Conservation (phyloP, 92 coral and sea anemone genomes). For the Paramuricea clavata region DNA sequence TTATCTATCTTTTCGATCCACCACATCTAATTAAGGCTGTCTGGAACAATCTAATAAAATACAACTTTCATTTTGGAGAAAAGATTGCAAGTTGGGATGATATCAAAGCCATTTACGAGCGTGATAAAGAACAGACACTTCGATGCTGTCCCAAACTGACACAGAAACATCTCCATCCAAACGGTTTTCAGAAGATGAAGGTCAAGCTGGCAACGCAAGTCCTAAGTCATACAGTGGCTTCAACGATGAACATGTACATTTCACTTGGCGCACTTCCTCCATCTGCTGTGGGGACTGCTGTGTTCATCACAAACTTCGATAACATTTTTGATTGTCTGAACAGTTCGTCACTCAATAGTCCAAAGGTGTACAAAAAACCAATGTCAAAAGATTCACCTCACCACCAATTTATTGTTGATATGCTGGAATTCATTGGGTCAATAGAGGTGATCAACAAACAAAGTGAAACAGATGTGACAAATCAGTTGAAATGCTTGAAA, state of each 20-base stretch:
- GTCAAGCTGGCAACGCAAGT: constrained; percentile 26
- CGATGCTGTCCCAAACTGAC: constrained; percentile 40
- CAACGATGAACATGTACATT: not conserved
- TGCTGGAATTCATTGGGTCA: not conserved
- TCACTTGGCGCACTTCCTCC: constrained; percentile 10
- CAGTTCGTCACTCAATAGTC: not conserved
- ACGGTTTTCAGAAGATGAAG: not conserved
- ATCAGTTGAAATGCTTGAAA: not conserved
- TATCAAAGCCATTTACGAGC: constrained; percentile 6
- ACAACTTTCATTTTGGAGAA: no score
- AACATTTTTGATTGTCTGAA: no score
- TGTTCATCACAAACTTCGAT: not conserved
- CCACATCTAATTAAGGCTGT: constrained; percentile 36
- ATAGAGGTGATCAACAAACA: not conserved
- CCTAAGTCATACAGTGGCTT: constrained; percentile 7
- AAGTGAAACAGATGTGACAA: not conserved
- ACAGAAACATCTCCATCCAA: constrained; percentile 25
- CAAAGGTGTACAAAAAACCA: not conserved
- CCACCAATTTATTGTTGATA: not conserved
- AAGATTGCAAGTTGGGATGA: constrained; percentile 40
- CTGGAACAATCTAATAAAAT: no score
- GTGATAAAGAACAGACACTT: not conserved
- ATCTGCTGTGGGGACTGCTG: not conserved
- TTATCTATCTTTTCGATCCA: constrained; percentile 18
- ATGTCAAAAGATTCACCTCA: not conserved